Evolutionary conservation across 30 jellyfish, hydroid and myxozoan species (phyloP), one percentile per base, ranked within the genome.

Genomic region (Pelagia noctiluca): DNA sequence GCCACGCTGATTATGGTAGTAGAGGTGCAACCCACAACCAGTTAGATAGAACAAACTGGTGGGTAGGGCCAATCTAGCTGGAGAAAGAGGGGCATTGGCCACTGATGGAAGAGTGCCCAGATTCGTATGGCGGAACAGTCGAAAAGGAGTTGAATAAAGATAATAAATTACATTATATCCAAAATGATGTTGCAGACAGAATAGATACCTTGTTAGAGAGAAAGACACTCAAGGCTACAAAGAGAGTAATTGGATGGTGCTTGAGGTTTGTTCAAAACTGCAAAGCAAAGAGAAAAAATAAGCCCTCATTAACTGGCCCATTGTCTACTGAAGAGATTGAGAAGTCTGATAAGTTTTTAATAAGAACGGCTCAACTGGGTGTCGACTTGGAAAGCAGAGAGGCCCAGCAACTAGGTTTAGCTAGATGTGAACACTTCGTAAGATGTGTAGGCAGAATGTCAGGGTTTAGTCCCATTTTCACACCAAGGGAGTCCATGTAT

Each of bases 1-100:
- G 66, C 35, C 88, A 72, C 8, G 88, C 76, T 11, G 90, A 66
- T 37, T 62, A 30, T 2, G 88, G 88, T 18, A 63, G 88, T 47
- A 13, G 86, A 19, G 87, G 86, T 22, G 50, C 60, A 4, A 3
- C 57, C 16, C 16, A 42, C 16, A 16, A 5, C 16, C 57, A 42
- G 16, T 42, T 42, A 16, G 57, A 42, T 8, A 42, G 16, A 42
- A 16, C 57, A 8, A 42, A 42, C 57, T 42, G 57, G 57, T 42
- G 57, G 57, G 16, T 16, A 8, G 16, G 57, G 57, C 57, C 57
- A 5, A 16, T 5, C 16, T 42, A 16, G 57, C 57, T 42, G 16
- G 12, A 42, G 57, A 16, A 42, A 5, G 16, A 42, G 16, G 57
- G 16, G 16, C 57, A 42, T 8, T 42, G 57, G 57, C 57, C 57